Conservation (phyloP, 2,797 vertebrate species). For the Morus bassanus region DNA sequence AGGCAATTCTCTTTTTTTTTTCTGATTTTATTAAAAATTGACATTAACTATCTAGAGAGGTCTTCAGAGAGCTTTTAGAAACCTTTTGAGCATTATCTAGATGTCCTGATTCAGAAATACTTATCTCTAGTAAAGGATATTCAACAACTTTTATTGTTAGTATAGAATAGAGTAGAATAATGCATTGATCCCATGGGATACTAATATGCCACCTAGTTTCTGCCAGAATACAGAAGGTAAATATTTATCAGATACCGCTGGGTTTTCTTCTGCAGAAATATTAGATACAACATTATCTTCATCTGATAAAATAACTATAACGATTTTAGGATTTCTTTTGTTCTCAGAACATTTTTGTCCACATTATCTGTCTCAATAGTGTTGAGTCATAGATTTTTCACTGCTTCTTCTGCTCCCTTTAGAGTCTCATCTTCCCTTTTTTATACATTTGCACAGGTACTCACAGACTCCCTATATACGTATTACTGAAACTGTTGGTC, state of each 20-base stretch:
- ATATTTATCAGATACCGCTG: neutral
- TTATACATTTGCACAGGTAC: neutral
- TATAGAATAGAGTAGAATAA: neutral
- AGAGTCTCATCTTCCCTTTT: neutral
- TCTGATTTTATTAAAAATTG: neutral
- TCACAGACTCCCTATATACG: neutral
- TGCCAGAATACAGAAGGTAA: neutral
- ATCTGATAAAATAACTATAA: neutral
- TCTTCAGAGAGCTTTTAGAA: neutral
- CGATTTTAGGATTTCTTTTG: neutral
- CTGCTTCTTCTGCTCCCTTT: neutral
- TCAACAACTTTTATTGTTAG: neutral
- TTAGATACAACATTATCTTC: neutral
- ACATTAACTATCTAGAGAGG: neutral
- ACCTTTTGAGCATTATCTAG: neutral
- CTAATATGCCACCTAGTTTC: neutral
- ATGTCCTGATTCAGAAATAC: neutral
- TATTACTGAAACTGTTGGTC: neutral
- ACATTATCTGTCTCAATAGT: neutral
- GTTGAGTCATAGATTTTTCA: neutral
- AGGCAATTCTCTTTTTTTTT: neutral
- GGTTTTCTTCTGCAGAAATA: neutral
- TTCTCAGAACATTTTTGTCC: neutral
- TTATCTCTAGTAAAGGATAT: neutral
- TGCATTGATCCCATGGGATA: neutral